These are phyloP conservation scores for Chalcosyrphus nemorum DNA, from an alignment of 2,888 invertebrate species.

Conservation along the genomic window DNA sequence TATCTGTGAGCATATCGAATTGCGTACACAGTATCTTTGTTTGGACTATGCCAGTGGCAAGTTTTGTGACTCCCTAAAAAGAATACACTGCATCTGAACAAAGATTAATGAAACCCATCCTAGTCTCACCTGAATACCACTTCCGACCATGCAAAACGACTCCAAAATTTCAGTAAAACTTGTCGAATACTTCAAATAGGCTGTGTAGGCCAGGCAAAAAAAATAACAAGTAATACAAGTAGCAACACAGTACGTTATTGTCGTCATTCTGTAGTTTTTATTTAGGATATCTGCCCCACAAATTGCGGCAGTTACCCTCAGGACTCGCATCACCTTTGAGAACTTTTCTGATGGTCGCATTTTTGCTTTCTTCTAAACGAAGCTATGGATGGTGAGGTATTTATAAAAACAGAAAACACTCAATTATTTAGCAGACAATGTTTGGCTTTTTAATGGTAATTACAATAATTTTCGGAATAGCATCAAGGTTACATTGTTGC, in stretches of 20 bases:
- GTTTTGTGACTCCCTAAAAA: constrained; percentile 62
- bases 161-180: constrained; percentile 54
- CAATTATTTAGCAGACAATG: too few species aligned
- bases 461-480: too few species aligned
- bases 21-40: background rate
- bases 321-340: background rate
- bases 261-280: constrained; percentile 41
- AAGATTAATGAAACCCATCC: background rate
- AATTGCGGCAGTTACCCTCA: background rate
- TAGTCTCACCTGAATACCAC: constrained; percentile 43
- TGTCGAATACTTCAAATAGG: constrained; percentile 35
- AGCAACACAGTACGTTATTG: constrained; percentile 43
- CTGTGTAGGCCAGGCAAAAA: constrained; percentile 43
- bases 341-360: constrained; percentile 54
- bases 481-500: too few species aligned
- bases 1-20: background rate
- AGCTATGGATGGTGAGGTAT: background rate
- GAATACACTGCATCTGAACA: background rate
- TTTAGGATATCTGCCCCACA: constrained; percentile 65
- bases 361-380: background rate
- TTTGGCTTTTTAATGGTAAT: too few species aligned
- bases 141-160: constrained; percentile 56
- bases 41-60: constrained; percentile 18
- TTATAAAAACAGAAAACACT: background rate
- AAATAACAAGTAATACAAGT: constrained; percentile 48